Percentiles rank a stretch among this genome's conserved stretches.
Conservation (phyloP, 2,797 vertebrate genomes). For the Sebastes cheni region DNA sequence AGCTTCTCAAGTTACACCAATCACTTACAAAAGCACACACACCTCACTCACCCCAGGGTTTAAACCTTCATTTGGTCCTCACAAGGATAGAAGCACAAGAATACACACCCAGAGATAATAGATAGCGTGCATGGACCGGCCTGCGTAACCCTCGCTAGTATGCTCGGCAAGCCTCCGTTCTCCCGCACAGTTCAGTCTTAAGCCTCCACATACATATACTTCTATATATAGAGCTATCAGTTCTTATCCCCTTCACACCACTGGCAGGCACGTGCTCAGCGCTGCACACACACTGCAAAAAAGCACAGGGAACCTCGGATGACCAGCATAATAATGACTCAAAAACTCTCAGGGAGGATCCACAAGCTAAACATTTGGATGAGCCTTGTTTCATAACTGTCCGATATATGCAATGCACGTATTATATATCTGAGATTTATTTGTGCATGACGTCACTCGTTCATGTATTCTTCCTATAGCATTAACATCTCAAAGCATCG, state of each 20-base stretch:
- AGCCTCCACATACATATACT: conserved; percentile 66
- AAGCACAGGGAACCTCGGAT: conserved; percentile 37
- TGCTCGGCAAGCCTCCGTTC: conserved; percentile 22
- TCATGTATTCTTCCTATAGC: not conserved
- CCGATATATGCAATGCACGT: not conserved
- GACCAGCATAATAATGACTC: conserved; percentile 48
- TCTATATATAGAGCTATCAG: conserved; percentile 78
- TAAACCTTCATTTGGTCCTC: not conserved
- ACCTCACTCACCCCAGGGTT: not conserved
- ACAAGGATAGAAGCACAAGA: not conserved
- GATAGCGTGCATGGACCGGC: not conserved
- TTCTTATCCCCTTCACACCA: conserved; percentile 65
- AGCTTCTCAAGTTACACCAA: conserved; percentile 3
- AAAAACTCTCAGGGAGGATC: not conserved
- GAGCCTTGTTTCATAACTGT: not conserved
- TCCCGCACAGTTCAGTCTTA: conserved; percentile 29
- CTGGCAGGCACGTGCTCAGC: conserved; percentile 62
- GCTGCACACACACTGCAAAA: conserved; percentile 43
- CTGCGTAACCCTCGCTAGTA: conserved; percentile 28
- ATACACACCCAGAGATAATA: not conserved
- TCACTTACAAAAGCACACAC: not conserved
- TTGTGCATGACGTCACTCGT: not conserved
- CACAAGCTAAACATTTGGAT: conserved; percentile 4
- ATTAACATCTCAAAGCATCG: not conserved
- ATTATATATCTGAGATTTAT: not conserved